Conservation (phyloP, 1,140 invertebrate species). For the Alviniconcha marisindica region DNA sequence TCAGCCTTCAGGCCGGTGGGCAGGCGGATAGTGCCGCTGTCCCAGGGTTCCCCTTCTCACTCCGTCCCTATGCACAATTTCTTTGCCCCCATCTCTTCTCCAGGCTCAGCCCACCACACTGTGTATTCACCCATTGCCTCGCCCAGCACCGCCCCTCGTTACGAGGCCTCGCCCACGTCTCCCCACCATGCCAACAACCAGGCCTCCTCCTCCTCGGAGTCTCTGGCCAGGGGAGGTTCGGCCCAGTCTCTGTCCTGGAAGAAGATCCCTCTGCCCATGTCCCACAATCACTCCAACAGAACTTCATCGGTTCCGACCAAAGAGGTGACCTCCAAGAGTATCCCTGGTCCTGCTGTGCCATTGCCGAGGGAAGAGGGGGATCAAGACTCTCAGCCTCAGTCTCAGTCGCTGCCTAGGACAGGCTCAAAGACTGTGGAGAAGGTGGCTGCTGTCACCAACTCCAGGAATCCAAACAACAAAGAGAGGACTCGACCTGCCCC, state of each 20-base stretch:
- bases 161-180: not conserved
- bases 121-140: conserved; percentile 5
- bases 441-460: not conserved
- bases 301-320: conserved; percentile 24
- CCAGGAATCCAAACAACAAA: not conserved
- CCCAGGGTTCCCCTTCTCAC: not conserved
- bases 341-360: not conserved
- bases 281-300: conserved; percentile 37
- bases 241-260: conserved; percentile 29
- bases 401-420: not conserved
- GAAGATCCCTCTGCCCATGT: conserved; percentile 31
- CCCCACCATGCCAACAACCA: not conserved
- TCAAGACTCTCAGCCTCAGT: not conserved
- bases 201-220: conserved; percentile 16
- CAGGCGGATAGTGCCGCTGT: conserved; percentile 16
- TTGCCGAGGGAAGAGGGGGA: not conserved
- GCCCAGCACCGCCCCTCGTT: conserved; percentile 6
- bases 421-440: not conserved
- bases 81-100: conserved; percentile 17
- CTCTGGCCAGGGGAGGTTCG: not conserved
- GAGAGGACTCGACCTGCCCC: not conserved
- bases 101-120: not conserved
- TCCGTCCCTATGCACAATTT: conserved; percentile 10
- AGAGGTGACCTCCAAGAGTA: conserved; percentile 30
- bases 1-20: conserved; percentile 33